A percentile compares a stretch with the other conserved stretches of the same genome.
phyloP scores from a whole-genome alignment of 64 coral and sea anemone genomes.

The Stichodactyla mertensii region DNA sequence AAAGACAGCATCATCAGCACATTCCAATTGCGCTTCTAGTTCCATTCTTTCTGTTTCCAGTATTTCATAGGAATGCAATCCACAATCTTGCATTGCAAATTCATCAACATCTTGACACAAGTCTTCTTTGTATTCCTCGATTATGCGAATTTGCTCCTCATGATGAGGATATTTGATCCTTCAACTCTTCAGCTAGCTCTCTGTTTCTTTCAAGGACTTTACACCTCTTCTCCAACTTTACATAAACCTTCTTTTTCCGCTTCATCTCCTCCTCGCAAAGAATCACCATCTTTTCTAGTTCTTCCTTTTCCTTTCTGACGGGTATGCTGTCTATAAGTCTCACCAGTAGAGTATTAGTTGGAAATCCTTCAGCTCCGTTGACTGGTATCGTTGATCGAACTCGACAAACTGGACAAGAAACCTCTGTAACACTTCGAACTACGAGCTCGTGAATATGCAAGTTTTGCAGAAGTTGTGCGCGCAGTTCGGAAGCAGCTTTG shows the following conservation, averaged over 20 bases:
- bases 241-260: neutral
- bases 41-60: neutral
- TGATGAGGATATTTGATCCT: neutral
- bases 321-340: conserved; percentile 6
- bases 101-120: neutral
- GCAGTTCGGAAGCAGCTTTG: neutral
- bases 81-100: neutral
- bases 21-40: neutral
- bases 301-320: neutral
- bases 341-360: neutral
- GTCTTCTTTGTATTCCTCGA: neutral
- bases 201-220: neutral
- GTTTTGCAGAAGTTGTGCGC: neutral
- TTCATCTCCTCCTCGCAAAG: neutral
- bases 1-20: neutral
- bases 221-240: neutral
- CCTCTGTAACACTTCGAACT: neutral
- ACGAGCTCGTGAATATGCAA: neutral
- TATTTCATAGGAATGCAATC: neutral
- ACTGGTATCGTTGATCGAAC: neutral
- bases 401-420: conserved; percentile 2
- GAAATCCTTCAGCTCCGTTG: neutral
- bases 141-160: neutral
- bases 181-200: neutral
- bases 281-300: neutral